These are phyloP conservation scores for Leucophenga maculata DNA, from an alignment of 2,888 invertebrate species.

Conservation along the genomic window DNA sequence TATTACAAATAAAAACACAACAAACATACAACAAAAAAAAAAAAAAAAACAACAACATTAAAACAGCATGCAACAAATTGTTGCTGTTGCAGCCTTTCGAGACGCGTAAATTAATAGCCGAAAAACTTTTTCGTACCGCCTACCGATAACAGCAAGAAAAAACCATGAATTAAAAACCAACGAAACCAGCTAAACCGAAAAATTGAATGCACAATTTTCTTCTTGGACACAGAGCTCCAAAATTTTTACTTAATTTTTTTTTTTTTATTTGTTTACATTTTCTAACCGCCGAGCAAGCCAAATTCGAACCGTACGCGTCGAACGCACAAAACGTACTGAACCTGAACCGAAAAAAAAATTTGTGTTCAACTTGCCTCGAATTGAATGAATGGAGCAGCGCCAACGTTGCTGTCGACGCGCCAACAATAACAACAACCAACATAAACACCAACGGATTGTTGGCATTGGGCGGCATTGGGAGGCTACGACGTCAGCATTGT, in stretches of 20 bases:
- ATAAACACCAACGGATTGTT: conserved; percentile 28
- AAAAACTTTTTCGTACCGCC: conserved; percentile 35
- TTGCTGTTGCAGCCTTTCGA: conserved; percentile 14
- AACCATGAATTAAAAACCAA: conserved; percentile 22
- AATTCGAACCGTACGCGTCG: conserved; percentile 62
- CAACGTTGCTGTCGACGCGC: not conserved
- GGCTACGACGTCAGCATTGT: not conserved
- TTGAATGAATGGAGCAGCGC: no score
- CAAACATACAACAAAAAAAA: conserved; percentile 38
- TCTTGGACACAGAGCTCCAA: no score
- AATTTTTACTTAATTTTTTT: no score
- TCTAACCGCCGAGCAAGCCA: conserved; percentile 41
- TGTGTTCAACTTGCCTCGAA: no score
- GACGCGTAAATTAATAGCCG: no score
- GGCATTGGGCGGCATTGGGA: no score
- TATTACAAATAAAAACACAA: conserved; percentile 28
- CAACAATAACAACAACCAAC: conserved; percentile 28
- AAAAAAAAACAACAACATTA: conserved; percentile 46
- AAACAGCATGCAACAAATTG: conserved; percentile 51
- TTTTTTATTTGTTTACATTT: conserved; percentile 9
- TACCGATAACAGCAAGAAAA: not conserved
- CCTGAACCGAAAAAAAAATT: conserved; percentile 42
- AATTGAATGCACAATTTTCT: no score
- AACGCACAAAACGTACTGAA: conserved; percentile 69
- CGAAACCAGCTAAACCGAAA: conserved; percentile 20